phyloP scores from a whole-genome alignment of 2,888 invertebrate species.

The Thysanoteuthis rhombus region DNA sequence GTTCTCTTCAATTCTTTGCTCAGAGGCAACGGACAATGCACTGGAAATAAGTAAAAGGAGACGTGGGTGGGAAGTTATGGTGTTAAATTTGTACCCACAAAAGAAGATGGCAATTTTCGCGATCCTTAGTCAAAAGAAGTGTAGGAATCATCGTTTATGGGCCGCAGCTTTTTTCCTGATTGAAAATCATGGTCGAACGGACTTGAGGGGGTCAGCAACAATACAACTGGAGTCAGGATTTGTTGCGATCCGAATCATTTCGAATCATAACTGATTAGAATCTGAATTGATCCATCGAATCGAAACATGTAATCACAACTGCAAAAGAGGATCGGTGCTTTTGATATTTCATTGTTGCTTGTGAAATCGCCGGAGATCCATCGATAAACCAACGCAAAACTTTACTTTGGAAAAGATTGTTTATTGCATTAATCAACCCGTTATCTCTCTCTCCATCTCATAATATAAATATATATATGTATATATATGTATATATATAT shows the following conservation, averaged over 20 bases:
- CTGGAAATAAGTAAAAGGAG: not conserved
- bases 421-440: not conserved
- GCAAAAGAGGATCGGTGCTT: not conserved
- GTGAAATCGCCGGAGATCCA: not conserved
- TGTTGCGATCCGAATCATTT: not conserved
- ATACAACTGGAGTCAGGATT: not conserved
- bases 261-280: not conserved
- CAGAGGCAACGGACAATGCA: not conserved
- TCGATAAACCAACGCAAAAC: not conserved
- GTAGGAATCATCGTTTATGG: not conserved
- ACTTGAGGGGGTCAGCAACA: not conserved
- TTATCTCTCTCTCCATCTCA: too few relatives aligned
- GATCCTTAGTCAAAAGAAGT: not conserved
- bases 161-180: not conserved
- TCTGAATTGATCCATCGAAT: not conserved
- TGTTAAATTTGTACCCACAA: not conserved
- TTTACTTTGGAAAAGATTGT: not conserved
- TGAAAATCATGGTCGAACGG: not conserved
- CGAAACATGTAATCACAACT: not conserved
- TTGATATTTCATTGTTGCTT: not conserved
- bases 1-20: not conserved
- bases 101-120: not conserved
- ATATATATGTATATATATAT: too few relatives aligned
- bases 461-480: too few relatives aligned
- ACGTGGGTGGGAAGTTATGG: not conserved